Conservation (phyloP, 2,888 invertebrate genomes). For the Melanargia galathea region DNA sequence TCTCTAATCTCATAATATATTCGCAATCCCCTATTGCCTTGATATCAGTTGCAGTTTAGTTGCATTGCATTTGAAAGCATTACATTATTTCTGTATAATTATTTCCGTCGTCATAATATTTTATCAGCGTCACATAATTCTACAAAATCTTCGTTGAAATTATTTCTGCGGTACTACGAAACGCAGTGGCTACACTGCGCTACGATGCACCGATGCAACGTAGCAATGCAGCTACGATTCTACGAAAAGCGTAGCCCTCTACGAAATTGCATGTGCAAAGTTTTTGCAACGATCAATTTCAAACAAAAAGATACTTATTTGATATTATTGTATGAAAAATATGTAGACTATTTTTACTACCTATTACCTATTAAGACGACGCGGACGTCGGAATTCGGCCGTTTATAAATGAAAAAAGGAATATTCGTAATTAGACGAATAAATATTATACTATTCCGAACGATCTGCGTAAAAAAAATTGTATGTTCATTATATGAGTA, state of each 20-base stretch:
- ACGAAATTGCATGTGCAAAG: slow-evolving; percentile 74
- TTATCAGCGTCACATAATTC: no score
- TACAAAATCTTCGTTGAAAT: background rate
- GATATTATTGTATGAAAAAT: no score
- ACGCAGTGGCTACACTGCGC: slow-evolving; percentile 52
- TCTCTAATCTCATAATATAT: no score
- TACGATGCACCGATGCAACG: slow-evolving; percentile 74
- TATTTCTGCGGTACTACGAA: slow-evolving; percentile 40
- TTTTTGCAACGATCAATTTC: slow-evolving; percentile 39
- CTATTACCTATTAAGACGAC: background rate
- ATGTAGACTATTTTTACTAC: no score
- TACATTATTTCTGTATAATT: no score
- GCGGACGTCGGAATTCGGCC: no score
- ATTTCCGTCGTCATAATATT: no score
- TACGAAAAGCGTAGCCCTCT: slow-evolving; percentile 69
- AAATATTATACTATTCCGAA: background rate
- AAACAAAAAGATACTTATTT: slow-evolving; percentile 4
- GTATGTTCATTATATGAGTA: background rate
- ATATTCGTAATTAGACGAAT: background rate
- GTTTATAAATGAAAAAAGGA: background rate
- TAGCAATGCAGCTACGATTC: slow-evolving; percentile 76
- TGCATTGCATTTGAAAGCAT: no score
- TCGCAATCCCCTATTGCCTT: no score
- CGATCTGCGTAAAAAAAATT: background rate
- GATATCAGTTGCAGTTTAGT: no score